Conservation (phyloP, 2,113 vertebrate genomes). For the Anser brachyrhynchus region DNA sequence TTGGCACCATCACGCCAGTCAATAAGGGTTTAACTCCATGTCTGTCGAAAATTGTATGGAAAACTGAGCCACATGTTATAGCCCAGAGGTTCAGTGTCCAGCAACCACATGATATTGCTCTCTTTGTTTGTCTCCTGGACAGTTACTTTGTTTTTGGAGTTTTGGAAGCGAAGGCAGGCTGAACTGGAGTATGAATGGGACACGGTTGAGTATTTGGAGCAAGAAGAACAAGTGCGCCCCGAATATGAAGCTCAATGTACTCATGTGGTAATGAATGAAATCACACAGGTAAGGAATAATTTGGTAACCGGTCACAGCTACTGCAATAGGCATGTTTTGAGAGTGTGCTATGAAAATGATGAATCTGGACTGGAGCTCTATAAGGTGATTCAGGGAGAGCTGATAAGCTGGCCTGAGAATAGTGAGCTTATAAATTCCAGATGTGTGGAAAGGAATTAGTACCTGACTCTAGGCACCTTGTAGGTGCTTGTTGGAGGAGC, state of each 20-base stretch:
- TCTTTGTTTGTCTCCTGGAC: background rate
- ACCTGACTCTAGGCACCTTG: background rate
- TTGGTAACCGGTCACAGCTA: background rate
- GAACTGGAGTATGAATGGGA: slow-evolving; percentile 94
- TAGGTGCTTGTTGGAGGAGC: background rate
- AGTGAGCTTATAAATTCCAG: background rate
- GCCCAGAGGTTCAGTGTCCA: background rate
- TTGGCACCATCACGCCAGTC: background rate
- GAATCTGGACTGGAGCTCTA: background rate
- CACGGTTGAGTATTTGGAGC: slow-evolving; percentile 90
- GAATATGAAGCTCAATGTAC: slow-evolving; percentile 91
- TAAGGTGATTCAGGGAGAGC: background rate
- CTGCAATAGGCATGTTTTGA: background rate
- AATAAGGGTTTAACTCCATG: background rate
- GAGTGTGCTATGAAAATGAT: background rate
- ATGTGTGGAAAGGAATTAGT: background rate
- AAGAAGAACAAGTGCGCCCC: slow-evolving; percentile 87
- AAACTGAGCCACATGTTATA: background rate
- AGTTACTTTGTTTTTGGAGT: slow-evolving; percentile 94
- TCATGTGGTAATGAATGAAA: slow-evolving; percentile 83
- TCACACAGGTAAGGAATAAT: slow-evolving; percentile 76
- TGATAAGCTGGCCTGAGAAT: background rate
- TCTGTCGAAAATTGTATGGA: background rate
- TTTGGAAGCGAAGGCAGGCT: slow-evolving; percentile 93
- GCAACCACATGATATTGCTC: background rate